Percentiles rank a stretch among this genome's conserved stretches.
Evolutionary conservation across 2,888 invertebrate genomes (phyloP).

Genomic region (Rhamnusium bicolor): DNA sequence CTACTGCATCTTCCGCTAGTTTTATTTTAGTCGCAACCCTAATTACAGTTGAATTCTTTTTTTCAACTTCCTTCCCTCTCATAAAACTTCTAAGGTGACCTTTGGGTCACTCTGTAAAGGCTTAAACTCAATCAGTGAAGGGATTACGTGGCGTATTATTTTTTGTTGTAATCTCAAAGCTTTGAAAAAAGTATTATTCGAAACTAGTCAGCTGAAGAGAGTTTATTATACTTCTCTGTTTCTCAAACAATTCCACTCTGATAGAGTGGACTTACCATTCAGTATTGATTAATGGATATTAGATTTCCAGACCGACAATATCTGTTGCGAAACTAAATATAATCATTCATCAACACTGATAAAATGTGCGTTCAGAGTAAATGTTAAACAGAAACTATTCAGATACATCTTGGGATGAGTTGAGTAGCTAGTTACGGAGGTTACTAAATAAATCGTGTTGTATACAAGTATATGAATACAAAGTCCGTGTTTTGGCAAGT

Average conservation of each 20-base stretch:
- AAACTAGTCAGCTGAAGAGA: neutral
- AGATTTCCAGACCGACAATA: neutral
- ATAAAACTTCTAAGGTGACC: neutral
- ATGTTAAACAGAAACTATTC: no score
- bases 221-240: neutral
- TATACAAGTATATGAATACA: no score
- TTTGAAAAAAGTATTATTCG: neutral
- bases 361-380: no score
- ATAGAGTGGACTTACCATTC: neutral
- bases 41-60: neutral
- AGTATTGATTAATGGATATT: neutral
- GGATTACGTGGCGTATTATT: constrained; percentile 12
- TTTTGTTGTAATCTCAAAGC: neutral
- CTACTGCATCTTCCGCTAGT: no score
- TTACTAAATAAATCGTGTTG: no score
- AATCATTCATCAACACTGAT: neutral
- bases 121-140: constrained; percentile 39
- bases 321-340: neutral
- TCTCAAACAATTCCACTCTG: neutral
- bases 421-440: no score
- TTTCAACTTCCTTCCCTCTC: neutral
- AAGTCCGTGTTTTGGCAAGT: no score
- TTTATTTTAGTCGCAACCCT: no score
- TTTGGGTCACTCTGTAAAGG: constrained; percentile 22
- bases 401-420: no score